Base-by-base conservation (phyloP, 2,113 vertebrate genomes). In the Cepphus grylle region DNA sequence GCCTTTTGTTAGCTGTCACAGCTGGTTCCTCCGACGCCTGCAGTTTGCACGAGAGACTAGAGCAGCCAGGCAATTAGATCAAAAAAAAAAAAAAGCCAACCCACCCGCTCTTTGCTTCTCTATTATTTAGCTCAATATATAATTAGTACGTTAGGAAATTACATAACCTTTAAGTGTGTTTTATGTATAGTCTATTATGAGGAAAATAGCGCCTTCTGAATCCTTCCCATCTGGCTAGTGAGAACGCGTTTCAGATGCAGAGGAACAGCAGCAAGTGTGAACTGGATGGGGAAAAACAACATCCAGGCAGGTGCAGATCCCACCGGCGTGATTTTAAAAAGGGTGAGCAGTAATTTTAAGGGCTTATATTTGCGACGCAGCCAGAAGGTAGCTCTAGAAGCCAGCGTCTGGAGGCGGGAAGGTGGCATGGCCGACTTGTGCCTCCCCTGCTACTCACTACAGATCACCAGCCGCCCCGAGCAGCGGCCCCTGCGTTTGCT, bases 121-220 rank as follows among this genome's bases (percentile, higher is more conserved):
- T 95, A 81, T 94, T 96, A 96, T 96, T 96, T 94, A 96, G 94
- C 86, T 94, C 90, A 40, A 73, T 82, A 56, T 70, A 27, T 93
- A 97, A 97, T 95, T 95, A 94, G 84, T 70, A 86, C 3, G 71
- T 96, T 91, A 72, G 78, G 87, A 83, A 95, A 91, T 52, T 88
- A 53, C 81, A 91, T 38, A 94, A 94, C 84, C 94, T 93, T 90
- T 77, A 85, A 86, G 91, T 58, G 74, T 90, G 95, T 85, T 97
- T 94, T 80, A 87, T 86, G 84, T 87, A 11, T 12, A 66, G 73
- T 6, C 69, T 76, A 11, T 89, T 84, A 71, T 2, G 27, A 70
- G 90, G 87, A 81, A 93, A 94, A 87, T 0, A 80, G 71, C 15
- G 53, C 61, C 87, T 87, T 80, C 86, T 77, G 78, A 70, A 77